phyloP scores from a whole-genome alignment of 2,113 vertebrate genomes.

The Conger conger region DNA sequence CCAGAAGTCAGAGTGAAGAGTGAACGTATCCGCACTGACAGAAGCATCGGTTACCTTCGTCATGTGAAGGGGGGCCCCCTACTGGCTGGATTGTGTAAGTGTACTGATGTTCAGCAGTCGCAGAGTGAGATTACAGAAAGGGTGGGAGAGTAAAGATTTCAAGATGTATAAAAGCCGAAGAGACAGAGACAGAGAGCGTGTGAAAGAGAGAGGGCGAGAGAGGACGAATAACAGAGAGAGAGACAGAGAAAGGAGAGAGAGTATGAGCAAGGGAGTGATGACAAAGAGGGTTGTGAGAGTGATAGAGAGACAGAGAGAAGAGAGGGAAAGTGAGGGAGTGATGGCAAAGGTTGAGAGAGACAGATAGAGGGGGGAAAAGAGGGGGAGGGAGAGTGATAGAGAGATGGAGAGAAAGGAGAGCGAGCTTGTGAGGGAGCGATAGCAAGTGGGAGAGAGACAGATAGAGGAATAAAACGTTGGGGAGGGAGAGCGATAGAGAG shows the following conservation, averaged over 20 bases:
- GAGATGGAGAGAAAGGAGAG: no score
- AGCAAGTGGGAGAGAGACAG: background rate
- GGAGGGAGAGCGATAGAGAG: background rate
- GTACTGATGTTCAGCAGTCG: background rate
- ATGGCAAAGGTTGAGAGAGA: background rate
- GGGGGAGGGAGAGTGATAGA: no score
- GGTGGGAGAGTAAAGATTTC: constrained; percentile 1
- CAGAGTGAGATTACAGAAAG: background rate
- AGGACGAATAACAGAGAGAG: no score
- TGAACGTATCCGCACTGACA: background rate
- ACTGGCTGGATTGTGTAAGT: constrained; percentile 49
- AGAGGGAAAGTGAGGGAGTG: no score
- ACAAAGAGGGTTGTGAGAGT: no score
- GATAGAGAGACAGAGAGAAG: no score
- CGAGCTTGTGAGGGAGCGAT: background rate
- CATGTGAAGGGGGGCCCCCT: constrained; percentile 64
- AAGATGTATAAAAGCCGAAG: background rate
- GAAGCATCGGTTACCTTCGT: constrained; percentile 40
- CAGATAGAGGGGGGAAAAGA: no score
- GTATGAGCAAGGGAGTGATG: no score
- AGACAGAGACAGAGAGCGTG: no score
- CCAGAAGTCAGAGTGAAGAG: background rate
- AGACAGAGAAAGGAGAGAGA: no score
- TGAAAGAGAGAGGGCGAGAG: no score
- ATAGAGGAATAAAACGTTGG: background rate